Evolutionary conservation across 2,113 vertebrate genomes (phyloP).

Genomic region (Tragulus kanchil): DNA sequence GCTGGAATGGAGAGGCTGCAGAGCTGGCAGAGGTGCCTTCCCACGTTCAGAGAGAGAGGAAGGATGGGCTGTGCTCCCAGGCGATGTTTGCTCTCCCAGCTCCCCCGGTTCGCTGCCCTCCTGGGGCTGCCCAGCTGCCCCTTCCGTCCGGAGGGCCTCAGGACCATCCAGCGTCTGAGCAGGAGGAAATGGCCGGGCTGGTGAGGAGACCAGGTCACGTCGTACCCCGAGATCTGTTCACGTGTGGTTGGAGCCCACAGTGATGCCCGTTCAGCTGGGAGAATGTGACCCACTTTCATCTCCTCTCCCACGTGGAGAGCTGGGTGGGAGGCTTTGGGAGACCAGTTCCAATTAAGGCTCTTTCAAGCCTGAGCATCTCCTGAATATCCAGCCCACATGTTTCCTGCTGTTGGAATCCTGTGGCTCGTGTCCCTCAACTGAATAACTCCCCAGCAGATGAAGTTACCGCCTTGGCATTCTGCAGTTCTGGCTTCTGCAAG

Average conservation of each 20-base stretch:
- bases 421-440: not conserved
- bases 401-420: slow-evolving; percentile 67
- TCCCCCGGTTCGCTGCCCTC: not conserved
- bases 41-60: not conserved
- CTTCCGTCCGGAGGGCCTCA: not conserved
- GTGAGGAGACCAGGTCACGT: not conserved
- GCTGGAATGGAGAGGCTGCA: not conserved
- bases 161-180: not conserved
- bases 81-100: not conserved
- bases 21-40: not conserved
- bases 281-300: slow-evolving; percentile 83
- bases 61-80: not conserved
- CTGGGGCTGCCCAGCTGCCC: no score
- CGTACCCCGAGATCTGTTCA: not conserved
- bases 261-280: not conserved
- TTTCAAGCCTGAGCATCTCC: not conserved
- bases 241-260: not conserved
- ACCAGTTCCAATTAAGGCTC: slow-evolving; percentile 48
- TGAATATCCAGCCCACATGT: slow-evolving; percentile 40
- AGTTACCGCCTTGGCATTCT: not conserved
- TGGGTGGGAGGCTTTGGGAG: slow-evolving; percentile 57
- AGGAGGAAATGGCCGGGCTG: not conserved
- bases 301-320: slow-evolving; percentile 6
- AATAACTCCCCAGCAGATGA: not conserved
- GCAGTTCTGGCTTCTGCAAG: not conserved